phyloP scores from a whole-genome alignment of 2,113 vertebrate genomes.

The Mixornis gularis region DNA sequence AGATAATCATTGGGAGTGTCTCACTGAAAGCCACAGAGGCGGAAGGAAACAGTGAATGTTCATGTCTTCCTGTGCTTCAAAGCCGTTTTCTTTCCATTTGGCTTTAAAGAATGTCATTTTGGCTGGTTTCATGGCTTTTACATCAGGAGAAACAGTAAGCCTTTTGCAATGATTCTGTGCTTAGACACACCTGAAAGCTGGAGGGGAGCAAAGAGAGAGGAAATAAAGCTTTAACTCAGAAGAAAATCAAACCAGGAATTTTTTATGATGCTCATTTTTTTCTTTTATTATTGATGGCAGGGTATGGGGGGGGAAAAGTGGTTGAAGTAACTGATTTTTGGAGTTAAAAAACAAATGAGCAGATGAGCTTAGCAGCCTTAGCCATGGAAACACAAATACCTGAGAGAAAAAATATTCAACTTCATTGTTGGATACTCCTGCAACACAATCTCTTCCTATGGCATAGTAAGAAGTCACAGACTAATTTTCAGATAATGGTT shows the following conservation, averaged over 20 bases:
- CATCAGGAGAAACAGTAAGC: neutral
- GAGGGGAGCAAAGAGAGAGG: neutral
- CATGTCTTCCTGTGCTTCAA: neutral
- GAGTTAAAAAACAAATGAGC: neutral
- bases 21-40: neutral
- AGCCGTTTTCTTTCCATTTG: neutral
- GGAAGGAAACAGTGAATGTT: neutral
- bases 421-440: neutral
- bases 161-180: neutral
- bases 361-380: neutral
- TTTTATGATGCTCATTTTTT: neutral
- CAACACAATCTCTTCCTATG: neutral
- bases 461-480: neutral
- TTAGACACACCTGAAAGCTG: neutral
- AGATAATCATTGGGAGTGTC: neutral
- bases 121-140: neutral
- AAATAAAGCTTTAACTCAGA: conserved; percentile 3
- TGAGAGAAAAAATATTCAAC: neutral
- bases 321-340: neutral
- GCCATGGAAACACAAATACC: neutral
- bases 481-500: neutral
- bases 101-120: neutral
- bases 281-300: neutral
- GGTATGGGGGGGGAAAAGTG: rapidly evolving
- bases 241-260: neutral